These are phyloP conservation scores for Oenanthe melanoleuca DNA, from an alignment of 2,113 vertebrate species.

Conservation along the genomic window DNA sequence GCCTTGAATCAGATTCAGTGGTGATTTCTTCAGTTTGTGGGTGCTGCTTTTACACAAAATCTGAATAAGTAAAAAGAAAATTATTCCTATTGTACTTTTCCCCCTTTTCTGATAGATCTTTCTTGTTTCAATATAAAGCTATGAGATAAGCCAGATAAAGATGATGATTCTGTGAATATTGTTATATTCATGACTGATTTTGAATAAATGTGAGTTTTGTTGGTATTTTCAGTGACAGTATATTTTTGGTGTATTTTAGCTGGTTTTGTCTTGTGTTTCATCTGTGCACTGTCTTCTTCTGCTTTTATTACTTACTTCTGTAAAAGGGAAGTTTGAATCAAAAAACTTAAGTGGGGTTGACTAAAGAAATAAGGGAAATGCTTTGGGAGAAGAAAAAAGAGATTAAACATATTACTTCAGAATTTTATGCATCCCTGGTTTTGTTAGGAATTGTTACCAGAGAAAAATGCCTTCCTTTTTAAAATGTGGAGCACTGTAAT, in stretches of 20 bases:
- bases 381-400: neutral
- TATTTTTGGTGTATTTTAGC: neutral
- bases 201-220: neutral
- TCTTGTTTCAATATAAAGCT: neutral
- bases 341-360: neutral
- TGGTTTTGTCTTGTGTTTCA: neutral
- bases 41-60: neutral
- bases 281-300: neutral
- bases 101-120: neutral
- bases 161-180: neutral
- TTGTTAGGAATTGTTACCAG: neutral
- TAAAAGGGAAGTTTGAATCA: neutral
- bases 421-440: neutral
- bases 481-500: neutral
- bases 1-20: neutral
- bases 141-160: neutral
- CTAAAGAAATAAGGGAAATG: neutral
- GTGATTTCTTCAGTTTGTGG: neutral
- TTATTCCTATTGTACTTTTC: neutral
- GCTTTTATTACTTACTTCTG: neutral
- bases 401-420: neutral
- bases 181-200: neutral
- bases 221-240: neutral
- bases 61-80: neutral
- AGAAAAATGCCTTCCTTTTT: neutral